These are phyloP conservation scores for Cryptophagus acutangulus DNA, from an alignment of 2,888 invertebrate genomes.

Conservation along the genomic window DNA sequence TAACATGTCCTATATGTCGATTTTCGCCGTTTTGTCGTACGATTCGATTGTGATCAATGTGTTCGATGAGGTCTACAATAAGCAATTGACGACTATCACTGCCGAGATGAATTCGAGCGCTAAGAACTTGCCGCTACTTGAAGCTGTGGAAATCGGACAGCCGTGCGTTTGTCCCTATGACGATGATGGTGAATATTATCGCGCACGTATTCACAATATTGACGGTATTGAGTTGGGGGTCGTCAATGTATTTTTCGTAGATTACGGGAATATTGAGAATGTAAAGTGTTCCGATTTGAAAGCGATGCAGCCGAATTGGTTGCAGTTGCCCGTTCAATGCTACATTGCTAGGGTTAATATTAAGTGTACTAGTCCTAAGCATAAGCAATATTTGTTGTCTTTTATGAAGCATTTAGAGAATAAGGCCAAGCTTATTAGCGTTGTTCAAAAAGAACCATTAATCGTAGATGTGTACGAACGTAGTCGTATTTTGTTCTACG, in stretches of 20 bases:
- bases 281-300: constrained; percentile 49
- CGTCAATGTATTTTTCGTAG: constrained; percentile 65
- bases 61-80: neutral
- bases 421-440: constrained; percentile 25
- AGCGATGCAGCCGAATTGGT: constrained; percentile 51
- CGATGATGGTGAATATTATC: constrained; percentile 65
- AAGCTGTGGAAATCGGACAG: constrained; percentile 47
- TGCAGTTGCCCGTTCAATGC: constrained; percentile 52
- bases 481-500: no score
- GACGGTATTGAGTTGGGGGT: constrained; percentile 40
- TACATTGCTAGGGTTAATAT: constrained; percentile 50
- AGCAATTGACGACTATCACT: neutral
- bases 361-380: neutral
- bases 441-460: constrained; percentile 31
- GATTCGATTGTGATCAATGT: neutral
- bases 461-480: constrained; percentile 34
- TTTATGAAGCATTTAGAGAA: constrained; percentile 26
- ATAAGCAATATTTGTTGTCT: constrained; percentile 16
- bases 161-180: constrained; percentile 61
- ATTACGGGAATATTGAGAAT: constrained; percentile 65
- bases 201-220: constrained; percentile 59
- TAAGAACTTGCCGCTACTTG: neutral
- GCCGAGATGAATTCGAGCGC: neutral
- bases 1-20: neutral
- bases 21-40: neutral